Evolutionary conservation across 2,888 invertebrate species (phyloP).

Genomic region (Apamea crenata): DNA sequence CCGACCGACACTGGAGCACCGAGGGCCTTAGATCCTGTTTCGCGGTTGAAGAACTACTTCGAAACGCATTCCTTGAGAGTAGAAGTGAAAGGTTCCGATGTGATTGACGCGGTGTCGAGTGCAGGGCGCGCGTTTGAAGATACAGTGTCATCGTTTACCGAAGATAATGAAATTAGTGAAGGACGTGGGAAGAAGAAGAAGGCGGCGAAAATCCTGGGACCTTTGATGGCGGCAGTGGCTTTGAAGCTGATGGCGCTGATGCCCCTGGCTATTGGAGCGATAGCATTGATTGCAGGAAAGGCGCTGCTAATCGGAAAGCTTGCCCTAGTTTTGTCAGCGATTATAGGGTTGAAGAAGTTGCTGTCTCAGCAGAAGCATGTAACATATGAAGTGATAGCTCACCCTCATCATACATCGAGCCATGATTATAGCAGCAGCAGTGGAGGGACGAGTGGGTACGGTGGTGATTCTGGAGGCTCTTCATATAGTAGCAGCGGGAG

Average conservation of each 20-base stretch:
- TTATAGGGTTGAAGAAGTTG: constrained; percentile 96
- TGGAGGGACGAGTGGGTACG: constrained; percentile 91
- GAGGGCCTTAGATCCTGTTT: constrained; percentile 92
- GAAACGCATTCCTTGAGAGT: constrained; percentile 95
- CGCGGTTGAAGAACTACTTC: constrained; percentile 94
- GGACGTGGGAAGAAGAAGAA: constrained; percentile 96
- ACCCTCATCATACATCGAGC: constrained; percentile 94
- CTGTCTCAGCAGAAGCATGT: constrained; percentile 95
- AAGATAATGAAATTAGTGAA: constrained; percentile 90
- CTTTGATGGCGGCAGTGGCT: constrained; percentile 93
- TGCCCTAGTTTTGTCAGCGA: constrained; percentile 95
- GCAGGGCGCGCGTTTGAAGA: constrained; percentile 95
- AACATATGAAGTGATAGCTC: constrained; percentile 96
- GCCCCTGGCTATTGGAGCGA: constrained; percentile 94
- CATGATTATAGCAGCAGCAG: constrained; percentile 85
- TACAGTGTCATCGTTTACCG: constrained; percentile 91
- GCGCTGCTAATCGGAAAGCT: constrained; percentile 96
- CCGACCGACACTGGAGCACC: constrained; percentile 94
- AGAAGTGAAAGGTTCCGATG: constrained; percentile 95
- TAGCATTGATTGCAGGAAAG: constrained; percentile 96
- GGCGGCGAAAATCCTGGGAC: constrained; percentile 94
- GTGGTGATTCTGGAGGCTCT: constrained; percentile 91
- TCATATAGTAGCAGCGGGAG: constrained; percentile 86
- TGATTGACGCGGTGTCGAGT: constrained; percentile 94
- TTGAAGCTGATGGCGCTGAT: constrained; percentile 95